Evolutionary conservation across 2,888 invertebrate genomes (phyloP).

Genomic region (Xanthorhoe spadicearia): DNA sequence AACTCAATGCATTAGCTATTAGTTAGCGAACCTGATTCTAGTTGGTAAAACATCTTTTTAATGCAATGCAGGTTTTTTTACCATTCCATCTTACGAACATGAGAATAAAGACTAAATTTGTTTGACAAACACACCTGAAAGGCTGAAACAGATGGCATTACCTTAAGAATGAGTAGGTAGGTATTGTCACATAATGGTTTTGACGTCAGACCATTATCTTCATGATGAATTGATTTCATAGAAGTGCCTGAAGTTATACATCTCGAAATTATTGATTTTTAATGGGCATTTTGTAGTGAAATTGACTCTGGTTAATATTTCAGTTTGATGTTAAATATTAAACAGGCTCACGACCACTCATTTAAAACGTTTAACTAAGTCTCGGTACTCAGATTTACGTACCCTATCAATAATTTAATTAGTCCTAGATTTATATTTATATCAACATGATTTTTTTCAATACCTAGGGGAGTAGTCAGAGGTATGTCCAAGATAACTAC

Average conservation of each 20-base stretch:
- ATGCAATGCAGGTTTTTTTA: neutral
- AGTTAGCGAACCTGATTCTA: too few relatives aligned
- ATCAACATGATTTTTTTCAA: too few relatives aligned
- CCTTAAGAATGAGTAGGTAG: neutral
- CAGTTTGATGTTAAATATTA: neutral
- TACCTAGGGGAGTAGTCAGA: too few relatives aligned
- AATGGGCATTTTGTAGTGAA: neutral
- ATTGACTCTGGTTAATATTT: neutral
- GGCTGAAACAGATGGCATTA: slow-evolving; percentile 10
- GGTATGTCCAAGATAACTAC: too few relatives aligned
- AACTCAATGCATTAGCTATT: too few relatives aligned
- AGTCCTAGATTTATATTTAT: too few relatives aligned
- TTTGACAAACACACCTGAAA: slow-evolving; percentile 6
- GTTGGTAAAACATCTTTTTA: neutral
- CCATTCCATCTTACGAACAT: neutral
- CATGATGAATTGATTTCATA: slow-evolving; percentile 22
- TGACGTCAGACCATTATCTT: slow-evolving; percentile 19
- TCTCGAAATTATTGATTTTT: neutral
- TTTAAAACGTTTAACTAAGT: too few relatives aligned
- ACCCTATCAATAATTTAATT: too few relatives aligned
- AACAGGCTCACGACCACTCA: too few relatives aligned
- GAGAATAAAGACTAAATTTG: neutral
- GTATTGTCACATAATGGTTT: slow-evolving; percentile 20
- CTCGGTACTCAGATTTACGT: too few relatives aligned
- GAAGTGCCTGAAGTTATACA: slow-evolving; percentile 12